Percentiles rank a stretch among this genome's conserved stretches.
Conservation (phyloP, 37 sponge, comb jelly and placozoan genomes). For the Theonella swinhoei region DNA sequence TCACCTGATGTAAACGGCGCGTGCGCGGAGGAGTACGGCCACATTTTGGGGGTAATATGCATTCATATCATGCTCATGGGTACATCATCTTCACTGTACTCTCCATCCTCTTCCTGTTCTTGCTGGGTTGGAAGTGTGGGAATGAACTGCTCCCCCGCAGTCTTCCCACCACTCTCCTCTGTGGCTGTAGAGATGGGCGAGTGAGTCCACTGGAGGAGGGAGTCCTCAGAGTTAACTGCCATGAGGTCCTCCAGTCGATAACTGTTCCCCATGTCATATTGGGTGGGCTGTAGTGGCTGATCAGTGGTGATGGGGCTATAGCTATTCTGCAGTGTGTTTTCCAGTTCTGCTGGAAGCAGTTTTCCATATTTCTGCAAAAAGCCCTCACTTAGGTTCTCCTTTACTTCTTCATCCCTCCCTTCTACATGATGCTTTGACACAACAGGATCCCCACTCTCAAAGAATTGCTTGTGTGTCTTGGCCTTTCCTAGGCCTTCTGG, state of each 20-base stretch:
- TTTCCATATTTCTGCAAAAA: too few species aligned
- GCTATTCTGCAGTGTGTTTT: not conserved
- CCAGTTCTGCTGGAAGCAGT: not conserved
- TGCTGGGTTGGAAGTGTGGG: slow-evolving; percentile 5
- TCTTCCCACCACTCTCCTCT: not conserved
- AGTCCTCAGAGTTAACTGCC: not conserved
- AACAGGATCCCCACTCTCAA: not conserved
- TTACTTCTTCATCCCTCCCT: not conserved
- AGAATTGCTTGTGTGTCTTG: slow-evolving; percentile 1
- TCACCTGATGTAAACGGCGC: too few species aligned
- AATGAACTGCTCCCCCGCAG: not conserved
- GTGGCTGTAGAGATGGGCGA: not conserved
- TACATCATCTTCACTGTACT: slow-evolving; percentile 22
- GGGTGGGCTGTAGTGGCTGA: not conserved
- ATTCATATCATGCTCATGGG: slow-evolving; percentile 36
- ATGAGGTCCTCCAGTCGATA: not conserved
- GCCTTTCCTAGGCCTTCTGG: not conserved
- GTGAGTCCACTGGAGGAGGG: too few species aligned
- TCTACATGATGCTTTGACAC: not conserved
- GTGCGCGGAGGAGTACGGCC: too few species aligned
- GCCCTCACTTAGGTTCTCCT: too few species aligned
- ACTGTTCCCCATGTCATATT: not conserved
- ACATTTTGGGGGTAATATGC: too few species aligned
- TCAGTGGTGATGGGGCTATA: too few species aligned
- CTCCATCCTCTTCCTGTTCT: slow-evolving; percentile 6